Evolutionary conservation across 35 echinoderm and acorn worm species (phyloP).

Genomic region (Stichopus chloronotus): DNA sequence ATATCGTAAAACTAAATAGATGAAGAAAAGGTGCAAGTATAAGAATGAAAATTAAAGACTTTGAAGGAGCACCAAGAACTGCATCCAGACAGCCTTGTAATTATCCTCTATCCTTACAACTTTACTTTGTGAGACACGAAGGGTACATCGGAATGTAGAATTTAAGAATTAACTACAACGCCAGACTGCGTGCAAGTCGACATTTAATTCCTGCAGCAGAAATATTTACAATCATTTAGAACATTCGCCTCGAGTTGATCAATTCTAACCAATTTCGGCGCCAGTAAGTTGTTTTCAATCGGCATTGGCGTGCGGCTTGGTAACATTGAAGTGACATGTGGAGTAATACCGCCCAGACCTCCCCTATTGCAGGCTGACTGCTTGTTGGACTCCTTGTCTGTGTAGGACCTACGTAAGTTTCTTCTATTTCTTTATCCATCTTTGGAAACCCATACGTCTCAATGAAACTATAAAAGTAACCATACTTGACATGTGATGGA

Average conservation of each 20-base stretch:
- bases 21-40: too few species aligned
- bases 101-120: too few species aligned
- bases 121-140: too few species aligned
- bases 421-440: not conserved
- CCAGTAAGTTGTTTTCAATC: constrained; percentile 19
- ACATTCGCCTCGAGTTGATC: not conserved
- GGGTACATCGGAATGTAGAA: too few species aligned
- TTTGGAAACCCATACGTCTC: constrained; percentile 19
- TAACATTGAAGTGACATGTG: constrained; percentile 1
- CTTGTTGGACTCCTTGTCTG: not conserved
- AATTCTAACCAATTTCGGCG: constrained; percentile 1
- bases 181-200: too few species aligned
- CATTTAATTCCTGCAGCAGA: not conserved
- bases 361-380: not conserved
- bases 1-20: too few species aligned
- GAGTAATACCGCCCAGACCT: not conserved
- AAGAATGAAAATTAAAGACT: too few species aligned
- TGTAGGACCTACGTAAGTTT: not conserved
- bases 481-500: constrained; percentile 36
- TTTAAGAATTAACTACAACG: too few species aligned
- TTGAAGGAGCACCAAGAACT: too few species aligned
- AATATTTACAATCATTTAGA: constrained; percentile 4
- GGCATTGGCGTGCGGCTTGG: not conserved
- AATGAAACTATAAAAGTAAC: constrained; percentile 23
- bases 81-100: too few species aligned